Base-by-base conservation (phyloP, 2,888 invertebrate genomes). In the Spodoptera exigua region DNA sequence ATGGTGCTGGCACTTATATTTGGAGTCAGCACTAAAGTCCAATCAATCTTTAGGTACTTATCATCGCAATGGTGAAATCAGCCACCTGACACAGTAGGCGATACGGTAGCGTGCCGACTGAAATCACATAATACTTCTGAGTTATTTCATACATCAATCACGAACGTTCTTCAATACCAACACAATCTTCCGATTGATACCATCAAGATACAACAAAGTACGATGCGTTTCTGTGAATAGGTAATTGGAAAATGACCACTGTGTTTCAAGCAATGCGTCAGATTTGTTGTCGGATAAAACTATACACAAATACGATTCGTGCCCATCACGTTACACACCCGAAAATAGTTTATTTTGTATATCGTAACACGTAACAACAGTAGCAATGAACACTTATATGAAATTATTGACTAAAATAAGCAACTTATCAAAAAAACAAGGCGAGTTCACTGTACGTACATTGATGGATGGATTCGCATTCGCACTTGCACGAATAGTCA, bases 1-100 rank as follows among this genome's bases (percentile, higher is more conserved):
- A 97, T 97, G 67, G 64, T 86, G 72, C 46, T 56, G 52, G 45
- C n/a, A 27, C 60, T 67, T 21, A 56, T 27, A 3, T 27, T 46
- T 36, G 58, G n/a, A 41, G 43, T 32, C 45, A 62, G 34, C 39
- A 55, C 61, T 65, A 45, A 21, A 43, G 44, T 60, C 40, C 34
- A 58, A 52, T 61, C 47, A 64, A 62, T 58, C 35, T 66, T 58
- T 45, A 67, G 12, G 35, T 52, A 27, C 48, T 43, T 35, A 34
- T 16, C 74, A 74, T 78, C 27, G 41, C 55, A 71, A 64, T 69
- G 67, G 58, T 67, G 63, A 64, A 63, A 53, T 34, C 1, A 41
- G 41, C 21, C 36, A 47, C 27, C 44, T 49, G 45, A 65, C 53
- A 57, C 57, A 43, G 48, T 48, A 59, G 47, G 45, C 45, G 16